A percentile compares a stretch with the other conserved stretches of the same genome.
Evolutionary conservation across 2,113 vertebrate species (phyloP).

Genomic region (Narcine bancroftii): DNA sequence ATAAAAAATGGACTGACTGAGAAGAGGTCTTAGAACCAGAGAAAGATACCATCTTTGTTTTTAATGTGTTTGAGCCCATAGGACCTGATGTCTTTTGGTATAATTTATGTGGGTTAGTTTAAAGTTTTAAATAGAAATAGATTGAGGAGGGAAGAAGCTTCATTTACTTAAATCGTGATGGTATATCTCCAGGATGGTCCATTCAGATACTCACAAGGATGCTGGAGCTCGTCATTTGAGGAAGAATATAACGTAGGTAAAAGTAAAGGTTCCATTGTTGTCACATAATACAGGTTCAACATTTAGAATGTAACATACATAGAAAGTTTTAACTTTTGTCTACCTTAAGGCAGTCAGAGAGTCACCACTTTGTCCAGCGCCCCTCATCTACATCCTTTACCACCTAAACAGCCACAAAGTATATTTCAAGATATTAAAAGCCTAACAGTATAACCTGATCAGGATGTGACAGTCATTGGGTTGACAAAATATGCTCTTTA

Average conservation of each 20-base stretch:
- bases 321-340: too few species aligned
- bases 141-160: not conserved
- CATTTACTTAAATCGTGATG: not conserved
- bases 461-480: not conserved
- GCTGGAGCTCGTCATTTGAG: not conserved
- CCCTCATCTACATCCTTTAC: too few species aligned
- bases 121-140: not conserved
- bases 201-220: not conserved
- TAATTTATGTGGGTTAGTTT: not conserved
- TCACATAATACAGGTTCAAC: too few species aligned
- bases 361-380: too few species aligned
- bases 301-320: too few species aligned
- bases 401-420: not conserved
- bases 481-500: too few species aligned
- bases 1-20: not conserved
- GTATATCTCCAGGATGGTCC: not conserved
- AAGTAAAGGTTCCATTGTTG: too few species aligned
- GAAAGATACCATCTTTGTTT: not conserved
- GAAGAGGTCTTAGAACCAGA: not conserved
- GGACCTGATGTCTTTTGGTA: not conserved
- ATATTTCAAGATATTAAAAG: not conserved
- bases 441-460: not conserved
- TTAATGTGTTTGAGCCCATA: not conserved
- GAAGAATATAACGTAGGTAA: not conserved
- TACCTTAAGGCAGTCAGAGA: too few species aligned